Conservation (phyloP, 1,140 invertebrate genomes). For the Bombus ignitus region DNA sequence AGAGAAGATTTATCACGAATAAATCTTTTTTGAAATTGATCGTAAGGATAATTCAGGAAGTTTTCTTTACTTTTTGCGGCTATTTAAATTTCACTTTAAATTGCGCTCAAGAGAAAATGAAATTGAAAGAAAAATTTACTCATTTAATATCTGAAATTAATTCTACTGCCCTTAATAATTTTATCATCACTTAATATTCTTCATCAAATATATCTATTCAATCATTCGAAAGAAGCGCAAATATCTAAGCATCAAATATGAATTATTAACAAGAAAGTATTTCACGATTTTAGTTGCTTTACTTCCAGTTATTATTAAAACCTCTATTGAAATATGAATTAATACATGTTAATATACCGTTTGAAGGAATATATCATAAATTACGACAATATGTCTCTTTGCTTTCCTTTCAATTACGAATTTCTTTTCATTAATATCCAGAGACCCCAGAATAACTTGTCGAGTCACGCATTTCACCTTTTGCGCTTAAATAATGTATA, state of each 20-base stretch:
- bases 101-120: not conserved
- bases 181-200: not conserved
- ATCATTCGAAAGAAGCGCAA: not conserved
- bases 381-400: not conserved
- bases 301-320: not conserved
- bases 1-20: slow-evolving; percentile 7
- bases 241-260: not conserved
- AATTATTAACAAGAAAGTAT: not conserved
- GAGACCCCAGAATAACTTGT: not conserved
- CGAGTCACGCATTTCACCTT: not conserved
- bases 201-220: not conserved
- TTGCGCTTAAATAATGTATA: not conserved
- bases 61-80: not conserved
- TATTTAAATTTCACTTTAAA: not conserved
- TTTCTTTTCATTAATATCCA: not conserved
- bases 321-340: not conserved
- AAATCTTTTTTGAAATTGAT: not conserved
- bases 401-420: not conserved
- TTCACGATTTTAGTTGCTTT: not conserved
- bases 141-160: not conserved
- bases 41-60: not conserved
- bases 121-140: not conserved
- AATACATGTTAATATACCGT: too few species aligned
- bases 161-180: not conserved
- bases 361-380: too few species aligned